A percentile compares a stretch with the other conserved stretches of the same genome.
Conservation (phyloP, 2,888 invertebrate genomes). For the Onthophagus sagittarius region DNA sequence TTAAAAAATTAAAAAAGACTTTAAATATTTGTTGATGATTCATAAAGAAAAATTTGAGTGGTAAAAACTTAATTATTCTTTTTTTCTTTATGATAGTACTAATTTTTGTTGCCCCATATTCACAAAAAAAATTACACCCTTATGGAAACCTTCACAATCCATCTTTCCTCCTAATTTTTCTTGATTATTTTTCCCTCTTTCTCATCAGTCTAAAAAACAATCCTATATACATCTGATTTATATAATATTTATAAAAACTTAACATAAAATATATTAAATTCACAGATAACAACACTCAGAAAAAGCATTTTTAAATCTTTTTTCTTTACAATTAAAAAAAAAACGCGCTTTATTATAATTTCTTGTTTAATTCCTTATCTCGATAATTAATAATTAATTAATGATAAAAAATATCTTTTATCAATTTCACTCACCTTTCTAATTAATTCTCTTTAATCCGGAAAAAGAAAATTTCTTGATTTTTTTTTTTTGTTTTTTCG, state of each 20-base stretch:
- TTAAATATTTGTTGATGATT: too few species aligned
- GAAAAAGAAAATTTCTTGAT: too few species aligned
- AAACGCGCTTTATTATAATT: neutral
- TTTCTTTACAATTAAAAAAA: slow-evolving; percentile 23
- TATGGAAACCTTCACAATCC: too few species aligned
- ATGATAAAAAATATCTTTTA: slow-evolving; percentile 15
- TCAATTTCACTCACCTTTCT: slow-evolving; percentile 2
- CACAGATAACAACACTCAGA: slow-evolving; percentile 36
- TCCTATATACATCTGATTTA: slow-evolving; percentile 25
- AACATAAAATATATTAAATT: slow-evolving; percentile 43
- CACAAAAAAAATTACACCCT: too few species aligned
- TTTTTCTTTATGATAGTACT: too few species aligned
- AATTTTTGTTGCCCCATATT: too few species aligned
- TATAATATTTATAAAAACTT: slow-evolving; percentile 33
- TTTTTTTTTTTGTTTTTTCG: slow-evolving; percentile 3
- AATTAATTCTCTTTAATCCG: too few species aligned
- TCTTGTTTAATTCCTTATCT: too few species aligned
- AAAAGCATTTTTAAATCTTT: slow-evolving; percentile 13
- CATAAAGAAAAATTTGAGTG: too few species aligned
- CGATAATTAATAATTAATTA: slow-evolving; percentile 21
- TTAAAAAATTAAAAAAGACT: too few species aligned
- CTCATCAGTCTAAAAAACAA: slow-evolving; percentile 29
- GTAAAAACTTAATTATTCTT: too few species aligned
- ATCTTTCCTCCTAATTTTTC: too few species aligned
- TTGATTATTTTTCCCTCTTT: neutral